phyloP scores from a whole-genome alignment of 2,797 vertebrate species.

The Zalophus californianus region DNA sequence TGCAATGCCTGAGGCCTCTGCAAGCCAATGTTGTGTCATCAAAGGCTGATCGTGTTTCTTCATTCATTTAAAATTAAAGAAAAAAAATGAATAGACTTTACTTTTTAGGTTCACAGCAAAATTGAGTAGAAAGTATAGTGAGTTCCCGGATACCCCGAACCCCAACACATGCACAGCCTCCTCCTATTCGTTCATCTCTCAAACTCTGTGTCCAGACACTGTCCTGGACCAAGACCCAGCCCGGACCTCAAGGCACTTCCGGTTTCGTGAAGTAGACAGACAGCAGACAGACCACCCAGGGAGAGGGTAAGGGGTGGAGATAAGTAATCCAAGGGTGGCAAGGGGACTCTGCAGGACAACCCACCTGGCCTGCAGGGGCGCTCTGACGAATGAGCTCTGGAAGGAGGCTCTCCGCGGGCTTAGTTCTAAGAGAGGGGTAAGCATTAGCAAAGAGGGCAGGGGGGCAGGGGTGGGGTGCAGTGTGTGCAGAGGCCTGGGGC shows the following conservation, averaged over 20 bases:
- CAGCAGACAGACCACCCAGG: not conserved
- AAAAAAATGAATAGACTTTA: not conserved
- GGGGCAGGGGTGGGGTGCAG: not conserved
- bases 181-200: not conserved
- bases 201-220: not conserved
- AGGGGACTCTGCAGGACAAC: not conserved
- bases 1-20: not conserved
- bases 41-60: not conserved
- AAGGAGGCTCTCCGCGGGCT: not conserved
- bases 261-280: not conserved
- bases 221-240: not conserved
- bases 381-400: not conserved
- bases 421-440: not conserved
- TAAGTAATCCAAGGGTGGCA: not conserved
- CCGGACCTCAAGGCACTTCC: not conserved
- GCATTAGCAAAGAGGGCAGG: not conserved
- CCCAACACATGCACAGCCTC: not conserved
- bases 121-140: not conserved
- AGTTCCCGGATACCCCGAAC: not conserved
- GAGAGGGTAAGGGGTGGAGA: not conserved
- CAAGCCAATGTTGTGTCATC: not conserved
- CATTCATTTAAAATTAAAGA: not conserved
- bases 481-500: not conserved
- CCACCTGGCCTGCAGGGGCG: not conserved
- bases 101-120: not conserved